phyloP scores from a whole-genome alignment of 2,113 vertebrate genomes.

The Actenoides lindsayi region DNA sequence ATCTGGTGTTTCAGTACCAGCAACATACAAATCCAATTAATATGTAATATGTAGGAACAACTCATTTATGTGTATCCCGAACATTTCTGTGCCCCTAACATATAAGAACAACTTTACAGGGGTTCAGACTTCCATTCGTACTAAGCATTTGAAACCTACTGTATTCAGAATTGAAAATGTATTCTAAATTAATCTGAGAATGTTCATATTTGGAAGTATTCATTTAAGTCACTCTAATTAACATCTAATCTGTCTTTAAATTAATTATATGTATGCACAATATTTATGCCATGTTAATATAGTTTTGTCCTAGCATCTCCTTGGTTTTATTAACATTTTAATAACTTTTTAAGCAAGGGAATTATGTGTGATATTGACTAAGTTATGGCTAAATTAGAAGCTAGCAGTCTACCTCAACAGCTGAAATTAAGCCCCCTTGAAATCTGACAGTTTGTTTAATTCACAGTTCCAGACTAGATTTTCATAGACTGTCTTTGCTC shows the following conservation, averaged over 20 bases:
- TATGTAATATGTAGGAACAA: not conserved
- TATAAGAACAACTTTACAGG: not conserved
- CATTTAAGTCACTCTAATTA: not conserved
- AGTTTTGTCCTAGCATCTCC: not conserved
- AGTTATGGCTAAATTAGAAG: not conserved
- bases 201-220: not conserved
- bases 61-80: not conserved
- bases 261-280: not conserved
- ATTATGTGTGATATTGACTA: not conserved
- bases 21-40: not conserved
- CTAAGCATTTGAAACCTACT: not conserved
- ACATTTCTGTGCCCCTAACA: not conserved
- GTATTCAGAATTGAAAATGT: not conserved
- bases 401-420: not conserved
- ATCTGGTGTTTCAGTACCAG: not conserved
- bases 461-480: not conserved
- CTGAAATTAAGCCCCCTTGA: not conserved
- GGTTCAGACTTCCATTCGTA: not conserved
- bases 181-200: not conserved
- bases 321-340: slow-evolving; percentile 34
- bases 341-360: slow-evolving; percentile 17
- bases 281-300: not conserved
- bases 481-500: not conserved
- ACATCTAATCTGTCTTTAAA: not conserved
- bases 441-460: not conserved